Evolutionary conservation across 2,113 vertebrate genomes (phyloP).

Genomic region (Notarius quadriscutis): DNA sequence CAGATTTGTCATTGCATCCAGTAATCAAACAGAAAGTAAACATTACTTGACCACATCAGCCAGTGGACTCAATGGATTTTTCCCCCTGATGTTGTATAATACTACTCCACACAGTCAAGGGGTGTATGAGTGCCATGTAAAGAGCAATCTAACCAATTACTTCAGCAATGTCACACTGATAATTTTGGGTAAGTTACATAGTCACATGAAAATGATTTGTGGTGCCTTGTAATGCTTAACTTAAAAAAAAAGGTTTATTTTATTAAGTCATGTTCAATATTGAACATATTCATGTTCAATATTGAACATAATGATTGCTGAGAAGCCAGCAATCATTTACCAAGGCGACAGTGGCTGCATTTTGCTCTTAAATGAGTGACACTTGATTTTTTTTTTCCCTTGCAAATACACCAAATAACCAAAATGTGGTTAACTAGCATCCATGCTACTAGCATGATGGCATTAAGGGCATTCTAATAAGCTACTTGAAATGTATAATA

Average conservation of each 20-base stretch:
- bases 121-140: slow-evolving; percentile 67
- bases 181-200: slow-evolving; percentile 61
- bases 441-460: neutral
- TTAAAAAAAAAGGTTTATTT: neutral
- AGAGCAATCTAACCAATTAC: slow-evolving; percentile 57
- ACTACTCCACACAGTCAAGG: slow-evolving; percentile 64
- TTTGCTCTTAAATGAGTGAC: neutral
- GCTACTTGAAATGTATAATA: no score
- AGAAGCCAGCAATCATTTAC: neutral
- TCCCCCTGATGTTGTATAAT: slow-evolving; percentile 64
- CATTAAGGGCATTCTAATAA: neutral
- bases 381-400: neutral
- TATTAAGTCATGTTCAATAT: neutral
- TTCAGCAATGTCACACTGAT: slow-evolving; percentile 60
- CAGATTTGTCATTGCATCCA: slow-evolving; percentile 57
- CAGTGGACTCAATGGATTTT: slow-evolving; percentile 60
- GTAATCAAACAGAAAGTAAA: slow-evolving; percentile 50
- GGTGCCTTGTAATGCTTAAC: neutral
- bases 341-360: neutral
- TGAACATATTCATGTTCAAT: neutral
- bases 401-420: neutral
- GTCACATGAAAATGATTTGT: neutral
- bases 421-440: neutral
- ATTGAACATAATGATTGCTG: neutral
- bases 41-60: slow-evolving; percentile 58